Percentiles rank a stretch among this genome's conserved stretches.
Conservation (phyloP, 2,888 invertebrate species). For the Trichacis sp. region DNA sequence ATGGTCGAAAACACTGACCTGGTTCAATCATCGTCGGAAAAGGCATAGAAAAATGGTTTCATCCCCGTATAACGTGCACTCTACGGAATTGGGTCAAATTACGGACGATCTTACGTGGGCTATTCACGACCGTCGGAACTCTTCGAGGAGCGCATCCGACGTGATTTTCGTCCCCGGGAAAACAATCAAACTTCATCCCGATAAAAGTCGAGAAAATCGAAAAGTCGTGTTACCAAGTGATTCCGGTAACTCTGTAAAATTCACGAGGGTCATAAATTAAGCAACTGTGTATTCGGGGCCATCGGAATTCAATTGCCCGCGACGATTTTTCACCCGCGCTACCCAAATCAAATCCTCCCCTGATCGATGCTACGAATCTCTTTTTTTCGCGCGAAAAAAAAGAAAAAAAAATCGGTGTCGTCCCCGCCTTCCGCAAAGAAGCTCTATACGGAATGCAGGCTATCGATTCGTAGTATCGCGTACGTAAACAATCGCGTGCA, state of each 20-base stretch:
- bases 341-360: too few relatives aligned
- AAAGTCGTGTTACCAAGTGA: too few relatives aligned
- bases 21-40: conserved; percentile 62
- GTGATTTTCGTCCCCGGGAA: too few relatives aligned
- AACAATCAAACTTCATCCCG: too few relatives aligned
- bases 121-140: too few relatives aligned
- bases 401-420: conserved; percentile 2
- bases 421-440: conserved; percentile 41
- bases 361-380: too few relatives aligned
- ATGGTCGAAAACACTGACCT: conserved; percentile 68
- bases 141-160: too few relatives aligned
- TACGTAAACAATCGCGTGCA: conserved; percentile 43
- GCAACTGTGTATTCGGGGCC: neutral
- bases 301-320: neutral
- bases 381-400: too few relatives aligned
- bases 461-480: conserved; percentile 42
- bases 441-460: conserved; percentile 41
- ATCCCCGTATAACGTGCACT: conserved; percentile 21
- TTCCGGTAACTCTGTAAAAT: too few relatives aligned
- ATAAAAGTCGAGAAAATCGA: neutral
- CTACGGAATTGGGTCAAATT: conserved; percentile 22
- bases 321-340: too few relatives aligned
- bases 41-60: conserved; percentile 38
- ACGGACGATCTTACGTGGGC: neutral
- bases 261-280: neutral